Evolutionary conservation across 2,888 invertebrate species (phyloP).

Genomic region (Drosophila eohydei): DNA sequence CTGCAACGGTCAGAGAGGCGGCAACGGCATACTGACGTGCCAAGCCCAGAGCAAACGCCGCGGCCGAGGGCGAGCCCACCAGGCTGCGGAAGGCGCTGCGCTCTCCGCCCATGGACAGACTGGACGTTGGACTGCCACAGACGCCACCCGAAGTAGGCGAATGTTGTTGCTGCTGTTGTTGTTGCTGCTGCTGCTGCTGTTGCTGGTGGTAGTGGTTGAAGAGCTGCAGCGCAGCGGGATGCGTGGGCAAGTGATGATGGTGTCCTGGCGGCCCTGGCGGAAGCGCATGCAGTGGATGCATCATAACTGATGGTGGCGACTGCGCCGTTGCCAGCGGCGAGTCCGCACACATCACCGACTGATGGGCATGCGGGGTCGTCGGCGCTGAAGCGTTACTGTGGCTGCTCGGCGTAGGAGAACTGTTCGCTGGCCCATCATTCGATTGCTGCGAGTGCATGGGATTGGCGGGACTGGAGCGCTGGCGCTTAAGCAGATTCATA

Average conservation of each 20-base stretch:
- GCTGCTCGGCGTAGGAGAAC: slow-evolving; percentile 81
- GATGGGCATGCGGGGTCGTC: slow-evolving; percentile 61
- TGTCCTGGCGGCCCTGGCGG: slow-evolving; percentile 66
- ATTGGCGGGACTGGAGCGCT: slow-evolving; percentile 84
- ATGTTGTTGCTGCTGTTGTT: slow-evolving; percentile 59
- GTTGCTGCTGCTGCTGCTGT: slow-evolving; percentile 61
- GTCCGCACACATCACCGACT: slow-evolving; percentile 53
- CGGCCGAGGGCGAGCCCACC: slow-evolving; percentile 87
- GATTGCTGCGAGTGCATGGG: slow-evolving; percentile 78
- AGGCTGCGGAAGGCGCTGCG: slow-evolving; percentile 94
- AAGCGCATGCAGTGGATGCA: slow-evolving; percentile 62
- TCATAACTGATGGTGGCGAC: slow-evolving; percentile 59
- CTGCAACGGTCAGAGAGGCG: slow-evolving; percentile 82
- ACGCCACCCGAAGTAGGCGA: slow-evolving; percentile 57
- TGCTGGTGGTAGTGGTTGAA: slow-evolving; percentile 80
- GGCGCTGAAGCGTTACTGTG: slow-evolving; percentile 81
- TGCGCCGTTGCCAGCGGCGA: slow-evolving; percentile 57
- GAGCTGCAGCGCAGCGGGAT: slow-evolving; percentile 78
- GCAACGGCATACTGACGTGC: slow-evolving; percentile 83
- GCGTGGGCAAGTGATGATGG: slow-evolving; percentile 69
- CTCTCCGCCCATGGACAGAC: slow-evolving; percentile 92
- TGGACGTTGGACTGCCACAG: slow-evolving; percentile 64
- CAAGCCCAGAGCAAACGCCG: slow-evolving; percentile 85
- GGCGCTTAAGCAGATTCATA: slow-evolving; percentile 95
- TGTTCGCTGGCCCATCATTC: slow-evolving; percentile 67